Evolutionary conservation across 2,797 vertebrate genomes (phyloP), one percentile per base, ranked within the genome.

Genomic region (Melanotaenia parkinsoni): DNA sequence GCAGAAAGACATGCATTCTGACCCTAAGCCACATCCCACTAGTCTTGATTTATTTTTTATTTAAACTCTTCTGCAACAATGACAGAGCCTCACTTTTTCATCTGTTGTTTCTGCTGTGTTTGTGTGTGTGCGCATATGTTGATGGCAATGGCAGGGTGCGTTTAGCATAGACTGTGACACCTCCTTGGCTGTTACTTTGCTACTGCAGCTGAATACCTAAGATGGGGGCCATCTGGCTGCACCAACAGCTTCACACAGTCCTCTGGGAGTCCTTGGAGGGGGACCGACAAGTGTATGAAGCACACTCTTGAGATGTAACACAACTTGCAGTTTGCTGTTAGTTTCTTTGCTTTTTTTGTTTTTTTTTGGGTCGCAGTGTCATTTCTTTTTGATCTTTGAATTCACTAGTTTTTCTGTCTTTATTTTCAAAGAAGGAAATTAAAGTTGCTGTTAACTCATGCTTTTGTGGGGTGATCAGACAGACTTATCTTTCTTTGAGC

Each of bases 201-300:
- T 82, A 72, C 67, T 66, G 86, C 72, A 26, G 81, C 78, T 87
- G 91, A 90, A 89, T 91, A 89, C 87, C 83, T 89, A 86, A 92
- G 81, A 89, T 81, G 82, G 74, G 79, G 86, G 83, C 90, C 92
- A 92, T 91, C 89, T 92, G 91, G 91, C 74, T 80, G 64, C 65
- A 62, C 78, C 76, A 70, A 83, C 81, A 87, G 77, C 77, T 70
- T 70, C 80, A 71, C 79, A 72, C 80, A 85, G 85, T 89, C 86
- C 87, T 88, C 83, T 80, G 83, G 77, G 86, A 89, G 91, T 90
- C 88, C 90, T 91, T 88, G 88, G 77, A 76, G 63, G 82, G 83
- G 80, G 75, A 63, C 76, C 24, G 75, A 81, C 82, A 88, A 76
- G 71, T 26, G 5, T 68, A 82, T 74, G 67, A 87, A 81, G 63